Evolutionary conservation across 2,113 vertebrate species (phyloP), one percentile per base, ranked within the genome.

Genomic region (Paedocypris sp.): DNA sequence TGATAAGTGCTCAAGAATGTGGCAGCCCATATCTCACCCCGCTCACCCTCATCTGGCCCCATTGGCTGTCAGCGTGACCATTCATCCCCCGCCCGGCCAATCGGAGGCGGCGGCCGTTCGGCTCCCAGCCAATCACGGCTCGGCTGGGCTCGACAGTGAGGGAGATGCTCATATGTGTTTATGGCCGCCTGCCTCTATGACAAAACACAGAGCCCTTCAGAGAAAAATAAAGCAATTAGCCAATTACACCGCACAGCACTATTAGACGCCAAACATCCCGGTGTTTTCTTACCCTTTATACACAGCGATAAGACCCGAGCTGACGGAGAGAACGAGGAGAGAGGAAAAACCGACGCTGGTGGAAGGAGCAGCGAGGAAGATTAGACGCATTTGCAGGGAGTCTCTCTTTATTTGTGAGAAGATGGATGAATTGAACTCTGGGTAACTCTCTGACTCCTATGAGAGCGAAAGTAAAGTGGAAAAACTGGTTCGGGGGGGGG

Each of bases 141-240:
- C 56, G 29, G 26, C 36, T 39, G 67, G 38, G 1, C 5, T 33
- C 72, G 79, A 82, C 75, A 74, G 69, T 72, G 74, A 79, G 66
- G 59, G 69, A 82, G 77, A 76, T 73, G 75, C 73, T 79, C 67
- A 72, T 68, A 78, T 38, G 60, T 82, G 79, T 85, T 84, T 83
- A 77, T 76, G 79, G 66, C 66, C 70, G 79, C 74, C 80, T 80
- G 82, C 70, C 79, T 69, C 68, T 36, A 63, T 80, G 85, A 87
- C 54, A 74, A 23, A 83, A 83, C 84, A 70, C 85, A 87, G 85
- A 86, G 64, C 79, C 71, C 78, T 52, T 48, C 41, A 59, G 50
- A 62, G 46, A 77, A 79, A 79, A 81, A 84, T 70, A 62, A 81
- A 84, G 79, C 78, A 83, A 86, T 87, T 83, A 84, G 83, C 82